Percentiles rank a stretch among this genome's conserved stretches.
Evolutionary conservation across 2,888 invertebrate species (phyloP).

Genomic region (Orthosia gothica): DNA sequence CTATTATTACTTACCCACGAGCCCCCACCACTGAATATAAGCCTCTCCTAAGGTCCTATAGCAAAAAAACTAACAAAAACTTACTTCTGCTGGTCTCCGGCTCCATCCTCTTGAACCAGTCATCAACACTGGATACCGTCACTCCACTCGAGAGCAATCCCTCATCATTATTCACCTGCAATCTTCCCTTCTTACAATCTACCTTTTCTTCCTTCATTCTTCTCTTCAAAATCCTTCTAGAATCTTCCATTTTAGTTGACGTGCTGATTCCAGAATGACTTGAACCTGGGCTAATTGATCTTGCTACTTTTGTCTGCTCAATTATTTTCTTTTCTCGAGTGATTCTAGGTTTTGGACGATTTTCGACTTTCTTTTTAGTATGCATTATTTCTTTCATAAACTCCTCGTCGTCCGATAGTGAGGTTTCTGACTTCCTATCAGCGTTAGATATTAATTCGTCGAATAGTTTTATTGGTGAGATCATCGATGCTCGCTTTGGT

Average conservation of each 20-base stretch:
- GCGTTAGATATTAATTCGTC: conserved; percentile 62
- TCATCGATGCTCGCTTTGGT: conserved; percentile 64
- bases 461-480: conserved; percentile 79
- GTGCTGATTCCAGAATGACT: conserved; percentile 59
- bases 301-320: not conserved
- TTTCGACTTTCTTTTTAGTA: conserved; percentile 36
- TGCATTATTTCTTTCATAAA: conserved; percentile 52
- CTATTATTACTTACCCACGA: no score
- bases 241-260: conserved; percentile 53
- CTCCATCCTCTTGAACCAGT: conserved; percentile 78
- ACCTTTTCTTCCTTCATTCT: conserved; percentile 51
- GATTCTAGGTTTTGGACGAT: not conserved
- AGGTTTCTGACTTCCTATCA: conserved; percentile 46
- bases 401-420: conserved; percentile 62
- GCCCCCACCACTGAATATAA: not conserved
- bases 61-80: not conserved
- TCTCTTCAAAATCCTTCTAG: conserved; percentile 57
- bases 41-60: not conserved
- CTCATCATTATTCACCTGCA: conserved; percentile 52
- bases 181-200: conserved; percentile 65
- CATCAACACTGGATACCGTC: conserved; percentile 74
- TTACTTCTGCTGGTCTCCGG: conserved; percentile 69
- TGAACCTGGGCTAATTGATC: conserved; percentile 38
- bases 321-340: not conserved
- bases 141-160: conserved; percentile 61